Base-by-base conservation (phyloP, 2,113 vertebrate genomes). In the Vombatus ursinus region DNA sequence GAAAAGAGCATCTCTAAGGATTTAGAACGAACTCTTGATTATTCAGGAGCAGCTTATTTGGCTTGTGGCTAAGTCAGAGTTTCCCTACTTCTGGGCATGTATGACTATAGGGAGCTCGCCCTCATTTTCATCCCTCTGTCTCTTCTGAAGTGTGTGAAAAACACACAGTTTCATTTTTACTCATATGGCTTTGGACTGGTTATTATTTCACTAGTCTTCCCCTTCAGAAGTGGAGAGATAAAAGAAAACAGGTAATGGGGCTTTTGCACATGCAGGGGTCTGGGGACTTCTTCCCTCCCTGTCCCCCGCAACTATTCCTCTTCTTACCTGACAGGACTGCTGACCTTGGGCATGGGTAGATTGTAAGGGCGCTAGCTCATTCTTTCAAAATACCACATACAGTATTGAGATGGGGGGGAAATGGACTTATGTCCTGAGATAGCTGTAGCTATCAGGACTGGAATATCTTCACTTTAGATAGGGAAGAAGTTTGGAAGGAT, bases 61-160 rank as follows among this genome's bases (percentile, higher is more conserved):
- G 96, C 97, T 97, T 10, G 0, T 98, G 95, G 97, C 96, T 96
- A 96, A 97, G 97, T 97, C 98, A 98, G 95, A 98, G 96, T 98
- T 98, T 97, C 96, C 68, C 96, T 98, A 95, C 95, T 97, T 97
- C 96, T 96, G 96, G 96, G 96, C 97, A 97, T 97, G 97, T 97
- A 96, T 97, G 96, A 98, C 97, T 94, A 95, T 92, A 96, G 97
- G 96, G 97, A 98, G 94, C 97, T 97, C 90, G 90, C 92, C 96
- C 97, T 97, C 94, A 94, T 97, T 97, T 97, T 97, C 96, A 97
- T 97, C 96, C 84, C 3, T 93, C 51, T 95, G 96, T 89, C 96
- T 98, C 95, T 97, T 98, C 96, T 96, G 91, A 96, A 96, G 96
- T 68, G 95, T 96, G 91, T 96, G 93, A 96, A 97, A 98, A 98